A percentile compares a stretch with the other conserved stretches of the same genome.
These are phyloP conservation scores for Okamejei kenojei DNA, from an alignment of 2,797 vertebrate genomes.

Conservation along the genomic window DNA sequence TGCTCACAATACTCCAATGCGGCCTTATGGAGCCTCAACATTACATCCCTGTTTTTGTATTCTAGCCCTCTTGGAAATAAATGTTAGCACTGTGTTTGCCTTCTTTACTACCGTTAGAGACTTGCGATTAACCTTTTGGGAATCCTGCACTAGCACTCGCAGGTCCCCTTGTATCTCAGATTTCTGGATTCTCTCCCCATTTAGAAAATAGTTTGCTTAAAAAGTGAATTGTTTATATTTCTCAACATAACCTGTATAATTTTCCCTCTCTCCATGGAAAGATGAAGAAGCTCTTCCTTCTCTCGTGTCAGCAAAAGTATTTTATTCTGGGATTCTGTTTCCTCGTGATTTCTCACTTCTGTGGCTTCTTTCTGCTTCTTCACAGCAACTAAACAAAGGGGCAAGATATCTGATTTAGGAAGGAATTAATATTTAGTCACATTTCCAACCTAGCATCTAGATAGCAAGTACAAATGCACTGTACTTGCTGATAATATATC, in stretches of 20 bases:
- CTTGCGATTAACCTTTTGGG: too few species aligned
- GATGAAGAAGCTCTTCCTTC: slow-evolving; percentile 52
- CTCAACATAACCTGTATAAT: slow-evolving; percentile 54
- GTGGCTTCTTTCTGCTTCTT: slow-evolving; percentile 49
- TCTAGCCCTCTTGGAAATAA: too few species aligned
- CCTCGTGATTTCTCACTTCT: slow-evolving; percentile 46
- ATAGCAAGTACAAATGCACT: background rate
- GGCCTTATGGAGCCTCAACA: too few species aligned
- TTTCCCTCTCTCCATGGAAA: slow-evolving; percentile 56
- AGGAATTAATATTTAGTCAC: background rate
- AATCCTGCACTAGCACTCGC: too few species aligned
- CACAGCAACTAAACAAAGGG: slow-evolving; percentile 51
- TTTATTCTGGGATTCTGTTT: slow-evolving; percentile 46
- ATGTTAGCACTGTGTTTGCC: too few species aligned
- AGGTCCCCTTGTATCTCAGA: too few species aligned
- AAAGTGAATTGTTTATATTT: background rate
- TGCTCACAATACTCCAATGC: too few species aligned
- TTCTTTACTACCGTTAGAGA: too few species aligned
- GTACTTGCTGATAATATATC: background rate
- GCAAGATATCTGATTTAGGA: background rate
- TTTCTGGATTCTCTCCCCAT: too few species aligned
- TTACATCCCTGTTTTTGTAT: too few species aligned
- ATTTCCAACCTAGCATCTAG: background rate
- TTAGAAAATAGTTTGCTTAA: background rate
- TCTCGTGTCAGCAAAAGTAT: slow-evolving; percentile 51